phyloP scores from a whole-genome alignment of 2,113 vertebrate genomes.

The human region GRCh38 chr2:103980001-103980500 shows the following conservation, averaged over 20 bases:
- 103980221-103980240: neutral
- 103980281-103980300: slow-evolving; percentile 6
- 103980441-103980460: neutral
- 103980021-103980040: neutral
- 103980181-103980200: neutral
- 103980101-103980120: neutral
- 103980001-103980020: neutral
- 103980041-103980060: neutral
- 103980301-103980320: slow-evolving; percentile 63
- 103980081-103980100: neutral
- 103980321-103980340: slow-evolving; percentile 63
- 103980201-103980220: neutral
- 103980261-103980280: neutral
- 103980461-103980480: neutral
- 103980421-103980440: neutral
- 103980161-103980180: neutral
- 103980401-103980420: neutral
- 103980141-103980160: neutral
- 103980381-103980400: slow-evolving; percentile 2
- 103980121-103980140: neutral
- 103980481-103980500: accelerated
- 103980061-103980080: neutral
- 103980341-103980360: neutral
- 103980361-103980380: slow-evolving; percentile 42
- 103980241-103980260: neutral